These are phyloP conservation scores for Drosophila anomalata DNA, from an alignment of 2,888 invertebrate genomes.

Conservation along the genomic window DNA sequence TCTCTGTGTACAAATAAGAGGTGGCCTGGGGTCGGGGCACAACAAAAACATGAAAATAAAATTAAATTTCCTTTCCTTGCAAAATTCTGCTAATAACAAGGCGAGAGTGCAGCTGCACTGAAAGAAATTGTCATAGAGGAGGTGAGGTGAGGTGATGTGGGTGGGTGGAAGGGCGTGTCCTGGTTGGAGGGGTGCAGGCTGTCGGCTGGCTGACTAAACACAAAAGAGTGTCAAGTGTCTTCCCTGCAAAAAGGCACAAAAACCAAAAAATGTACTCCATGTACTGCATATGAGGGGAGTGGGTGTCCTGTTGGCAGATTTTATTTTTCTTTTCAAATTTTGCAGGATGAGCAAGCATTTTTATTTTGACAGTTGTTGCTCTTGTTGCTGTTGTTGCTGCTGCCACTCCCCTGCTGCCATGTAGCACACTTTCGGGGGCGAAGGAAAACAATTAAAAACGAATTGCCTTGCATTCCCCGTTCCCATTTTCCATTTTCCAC, in stretches of 20 bases:
- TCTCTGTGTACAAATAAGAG: slow-evolving; percentile 1
- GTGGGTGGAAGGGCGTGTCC: slow-evolving; percentile 1
- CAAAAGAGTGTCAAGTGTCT: slow-evolving; percentile 80
- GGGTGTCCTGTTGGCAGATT: slow-evolving; percentile 36
- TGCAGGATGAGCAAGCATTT: slow-evolving; percentile 67
- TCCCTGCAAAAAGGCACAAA: slow-evolving; percentile 66
- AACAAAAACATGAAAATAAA: slow-evolving; percentile 77
- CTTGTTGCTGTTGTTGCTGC: slow-evolving; percentile 10
- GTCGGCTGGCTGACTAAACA: slow-evolving; percentile 65
- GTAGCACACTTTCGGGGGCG: slow-evolving; percentile 34
- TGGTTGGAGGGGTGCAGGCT: slow-evolving; percentile 51
- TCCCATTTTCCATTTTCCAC: slow-evolving; percentile 7
- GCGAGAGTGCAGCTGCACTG: slow-evolving; percentile 65
- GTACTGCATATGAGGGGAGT: slow-evolving; percentile 35
- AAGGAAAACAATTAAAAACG: slow-evolving; percentile 73
- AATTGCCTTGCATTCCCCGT: slow-evolving; percentile 59
- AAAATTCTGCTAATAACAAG: slow-evolving; percentile 76
- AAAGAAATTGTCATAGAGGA: background rate
- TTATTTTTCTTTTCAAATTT: slow-evolving; percentile 58
- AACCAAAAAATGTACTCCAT: slow-evolving; percentile 26
- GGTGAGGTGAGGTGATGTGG: background rate
- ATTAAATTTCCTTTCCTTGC: slow-evolving; percentile 75
- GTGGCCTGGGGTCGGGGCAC: background rate
- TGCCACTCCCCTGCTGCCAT: slow-evolving; percentile 12
- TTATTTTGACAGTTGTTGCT: slow-evolving; percentile 73